phyloP scores from a whole-genome alignment of 2,888 invertebrate genomes.

The Cheilosia urbana region DNA sequence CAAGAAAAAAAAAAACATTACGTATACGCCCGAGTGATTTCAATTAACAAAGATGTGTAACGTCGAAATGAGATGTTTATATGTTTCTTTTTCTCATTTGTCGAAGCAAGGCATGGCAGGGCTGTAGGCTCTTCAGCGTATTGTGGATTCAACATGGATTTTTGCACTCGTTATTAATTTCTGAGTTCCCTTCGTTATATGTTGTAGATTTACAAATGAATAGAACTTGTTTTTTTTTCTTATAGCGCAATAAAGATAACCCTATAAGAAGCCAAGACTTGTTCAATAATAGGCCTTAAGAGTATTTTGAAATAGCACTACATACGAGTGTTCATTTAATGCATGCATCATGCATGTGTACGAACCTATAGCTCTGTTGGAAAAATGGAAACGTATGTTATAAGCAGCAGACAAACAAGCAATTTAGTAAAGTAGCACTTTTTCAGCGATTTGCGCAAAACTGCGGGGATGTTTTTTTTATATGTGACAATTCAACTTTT shows the following conservation, averaged over 20 bases:
- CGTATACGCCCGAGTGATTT: constrained; percentile 41
- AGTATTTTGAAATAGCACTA: constrained; percentile 13
- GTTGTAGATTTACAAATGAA: not conserved
- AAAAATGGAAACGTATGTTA: constrained; percentile 36
- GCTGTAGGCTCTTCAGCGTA: not conserved
- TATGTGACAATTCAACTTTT: constrained; percentile 46
- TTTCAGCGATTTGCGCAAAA: constrained; percentile 32
- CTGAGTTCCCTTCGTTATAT: not conserved
- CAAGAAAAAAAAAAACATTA: constrained; percentile 14
- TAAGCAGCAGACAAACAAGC: constrained; percentile 50
- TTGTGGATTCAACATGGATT: constrained; percentile 18
- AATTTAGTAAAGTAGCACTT: constrained; percentile 55
- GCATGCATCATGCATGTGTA: not conserved
- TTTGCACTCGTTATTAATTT: constrained; percentile 44
- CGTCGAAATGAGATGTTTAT: constrained; percentile 17
- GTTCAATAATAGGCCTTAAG: constrained; percentile 33
- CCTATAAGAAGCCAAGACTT: constrained; percentile 31
- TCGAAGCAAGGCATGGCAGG: not conserved
- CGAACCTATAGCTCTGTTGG: not conserved
- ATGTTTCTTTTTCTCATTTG: constrained; percentile 28
- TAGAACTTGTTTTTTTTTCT: not conserved
- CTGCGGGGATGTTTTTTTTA: constrained; percentile 10
- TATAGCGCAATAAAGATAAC: constrained; percentile 26
- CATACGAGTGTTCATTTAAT: constrained; percentile 11
- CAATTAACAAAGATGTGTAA: constrained; percentile 44